Evolutionary conservation across 2,113 vertebrate genomes (phyloP), one percentile per base, ranked within the genome.

Genomic region (Hassar affinis): DNA sequence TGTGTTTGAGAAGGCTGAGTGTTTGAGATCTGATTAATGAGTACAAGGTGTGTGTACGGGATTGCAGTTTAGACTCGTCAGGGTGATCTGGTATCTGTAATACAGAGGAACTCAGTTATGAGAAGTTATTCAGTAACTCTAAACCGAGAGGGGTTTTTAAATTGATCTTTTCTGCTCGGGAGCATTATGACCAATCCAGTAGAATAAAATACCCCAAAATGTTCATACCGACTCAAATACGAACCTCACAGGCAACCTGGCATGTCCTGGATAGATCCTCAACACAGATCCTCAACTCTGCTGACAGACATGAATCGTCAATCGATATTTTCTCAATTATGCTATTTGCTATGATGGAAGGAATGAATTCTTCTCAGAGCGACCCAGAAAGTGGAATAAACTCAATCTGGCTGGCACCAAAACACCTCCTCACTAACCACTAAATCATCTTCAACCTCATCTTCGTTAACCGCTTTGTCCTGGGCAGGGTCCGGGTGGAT

Each of bases 11-110:
- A 74, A 49, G n/a, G 33, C 42, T 64, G 57, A 59, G 18, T 79
- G n/a, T n/a, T n/a, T n/a, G 78, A 74, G 27, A 68, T 54, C 61
- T 80, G 47, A 80, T 80, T 80, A 64, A 68, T 80, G 35, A 74
- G 8, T 18, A 57, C 69, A 45, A 57, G 75, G 61, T 78, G 59
- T 35, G 66, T 80, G 42, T 78, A 57, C 35, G 22, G 22, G 74
- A 30, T 9, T 51, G 72, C 9, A 9, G 27, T 35, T 25, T 3
- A 8, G 42, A 49, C 45, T 47, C 12, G 2, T 47, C 42, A 11
- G 64, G 17, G 64, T 38, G 35, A 49, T 49, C 22, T 45, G 38
- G 22, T 45, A 69, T 45, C 20, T 4, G 10, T 25, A 68, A 68
- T 10, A 35, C 64, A 49, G 69, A 47, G 42, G 8, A 11, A 35